phyloP scores from a whole-genome alignment of 37 sponge, comb jelly and placozoan genomes.

The Aplysina aerophoba region DNA sequence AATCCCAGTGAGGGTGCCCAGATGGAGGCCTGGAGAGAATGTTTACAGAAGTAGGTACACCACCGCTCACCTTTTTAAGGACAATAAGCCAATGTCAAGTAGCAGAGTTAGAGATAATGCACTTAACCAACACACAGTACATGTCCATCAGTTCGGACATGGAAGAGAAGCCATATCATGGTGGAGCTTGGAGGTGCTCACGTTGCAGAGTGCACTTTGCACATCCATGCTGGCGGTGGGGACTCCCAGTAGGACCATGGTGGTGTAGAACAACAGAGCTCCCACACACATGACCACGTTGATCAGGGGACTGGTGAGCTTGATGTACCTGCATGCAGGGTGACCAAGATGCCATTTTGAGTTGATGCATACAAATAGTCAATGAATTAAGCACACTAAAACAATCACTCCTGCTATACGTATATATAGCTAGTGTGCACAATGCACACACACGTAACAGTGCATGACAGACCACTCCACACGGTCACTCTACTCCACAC shows the following conservation, averaged over 20 bases:
- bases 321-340: not conserved
- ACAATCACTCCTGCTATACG: too few species aligned
- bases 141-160: too few species aligned
- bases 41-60: too few species aligned
- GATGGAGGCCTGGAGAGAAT: not conserved
- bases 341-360: not conserved
- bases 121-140: not conserved
- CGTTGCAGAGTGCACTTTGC: conserved; percentile 3
- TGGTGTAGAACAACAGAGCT: not conserved
- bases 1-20: not conserved
- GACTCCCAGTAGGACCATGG: not conserved
- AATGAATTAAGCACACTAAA: too few species aligned
- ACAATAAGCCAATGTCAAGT: too few species aligned
- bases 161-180: too few species aligned
- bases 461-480: too few species aligned
- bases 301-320: not conserved
- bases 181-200: not conserved
- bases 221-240: not conserved
- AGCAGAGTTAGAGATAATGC: not conserved
- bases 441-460: too few species aligned
- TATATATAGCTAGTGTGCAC: too few species aligned
- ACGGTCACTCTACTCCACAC: too few species aligned
- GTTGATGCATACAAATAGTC: too few species aligned
- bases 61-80: too few species aligned
- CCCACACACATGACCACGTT: not conserved